These are phyloP conservation scores for Radopholus similis DNA, from an alignment of 1,140 invertebrate species.

Conservation along the genomic window DNA sequence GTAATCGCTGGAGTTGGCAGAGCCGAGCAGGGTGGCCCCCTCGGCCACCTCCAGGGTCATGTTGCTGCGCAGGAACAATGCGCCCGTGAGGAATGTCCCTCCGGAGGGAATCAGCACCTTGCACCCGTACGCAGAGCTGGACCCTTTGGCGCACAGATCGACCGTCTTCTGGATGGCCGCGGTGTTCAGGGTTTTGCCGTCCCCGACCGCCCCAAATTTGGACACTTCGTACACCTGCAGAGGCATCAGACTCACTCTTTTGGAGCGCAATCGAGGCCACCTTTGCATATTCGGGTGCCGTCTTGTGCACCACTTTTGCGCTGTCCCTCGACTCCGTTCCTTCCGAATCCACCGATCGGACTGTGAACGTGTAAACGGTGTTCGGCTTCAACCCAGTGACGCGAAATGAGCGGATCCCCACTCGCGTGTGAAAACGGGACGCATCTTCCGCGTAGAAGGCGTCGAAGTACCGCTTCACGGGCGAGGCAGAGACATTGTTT, in stretches of 20 bases:
- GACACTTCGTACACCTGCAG: neutral
- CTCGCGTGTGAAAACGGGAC: neutral
- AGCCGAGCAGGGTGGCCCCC: neutral
- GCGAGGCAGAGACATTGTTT: neutral
- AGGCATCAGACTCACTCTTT: too few species aligned
- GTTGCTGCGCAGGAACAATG: neutral
- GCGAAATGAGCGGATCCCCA: neutral
- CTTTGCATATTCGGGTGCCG: neutral
- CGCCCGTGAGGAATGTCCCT: neutral
- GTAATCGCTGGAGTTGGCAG: neutral
- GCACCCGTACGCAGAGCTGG: neutral
- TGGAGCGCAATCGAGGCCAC: neutral
- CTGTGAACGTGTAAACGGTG: neutral
- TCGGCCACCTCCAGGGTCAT: neutral
- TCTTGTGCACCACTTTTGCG: neutral
- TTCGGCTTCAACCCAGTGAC: neutral
- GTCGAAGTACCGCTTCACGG: neutral
- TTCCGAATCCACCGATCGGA: neutral
- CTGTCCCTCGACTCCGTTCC: neutral
- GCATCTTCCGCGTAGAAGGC: slow-evolving; percentile 1
- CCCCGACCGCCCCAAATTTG: neutral
- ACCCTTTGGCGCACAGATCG: neutral
- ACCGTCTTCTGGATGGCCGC: neutral
- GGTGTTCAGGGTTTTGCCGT: neutral
- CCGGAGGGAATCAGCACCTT: neutral